Base-by-base conservation (phyloP, 2,113 vertebrate genomes). In the Rattus rattus region DNA sequence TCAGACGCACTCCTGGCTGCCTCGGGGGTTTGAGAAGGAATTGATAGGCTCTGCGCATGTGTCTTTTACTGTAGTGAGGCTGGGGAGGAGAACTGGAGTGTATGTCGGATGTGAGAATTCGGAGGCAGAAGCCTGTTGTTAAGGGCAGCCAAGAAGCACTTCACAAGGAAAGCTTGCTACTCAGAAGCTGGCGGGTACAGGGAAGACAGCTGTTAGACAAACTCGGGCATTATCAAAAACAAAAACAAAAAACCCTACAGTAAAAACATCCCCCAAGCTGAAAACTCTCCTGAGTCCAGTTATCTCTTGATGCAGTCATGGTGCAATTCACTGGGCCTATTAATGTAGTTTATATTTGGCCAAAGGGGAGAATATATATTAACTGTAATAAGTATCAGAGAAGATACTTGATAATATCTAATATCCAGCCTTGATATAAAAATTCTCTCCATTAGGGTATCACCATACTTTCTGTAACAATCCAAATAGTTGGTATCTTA, bases 171-270 rank as follows among this genome's bases (percentile, higher is more conserved):
- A 92, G 61, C 47, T 92, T 75, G 89, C 77, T 75, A 6, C 61
- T 83, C 94, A 39, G 96, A 80, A 80, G 26, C n/a, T 94, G 80
- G 73, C 36, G 85, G 65, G 54, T 47, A 89, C 5, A 67, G n/a
- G 72, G n/a, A 84, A 75, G 72, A 93, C 39, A 75, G 13, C 65
- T 69, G 6, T 80, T 81, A 81, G 72, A 47, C n/a, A 87, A 56
- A 86, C 24, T 92, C 30, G 77, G 2, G 81, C 84, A n/a, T 5
- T 49, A 16, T 49, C 7, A 67, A 67, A 11, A 33, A 67, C 4
- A 28, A 65, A 65, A 65, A 28, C 20, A 63, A 63, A 65, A 26
- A 26, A 63, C 43, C 24, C 56, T 14, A 22, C 19, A 49, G 2
- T 67, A 33, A 47, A 7, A 86, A 49, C 39, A 19, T 26, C 17